Evolutionary conservation across 2,113 vertebrate species (phyloP).

Genomic region (Nicator chloris): DNA sequence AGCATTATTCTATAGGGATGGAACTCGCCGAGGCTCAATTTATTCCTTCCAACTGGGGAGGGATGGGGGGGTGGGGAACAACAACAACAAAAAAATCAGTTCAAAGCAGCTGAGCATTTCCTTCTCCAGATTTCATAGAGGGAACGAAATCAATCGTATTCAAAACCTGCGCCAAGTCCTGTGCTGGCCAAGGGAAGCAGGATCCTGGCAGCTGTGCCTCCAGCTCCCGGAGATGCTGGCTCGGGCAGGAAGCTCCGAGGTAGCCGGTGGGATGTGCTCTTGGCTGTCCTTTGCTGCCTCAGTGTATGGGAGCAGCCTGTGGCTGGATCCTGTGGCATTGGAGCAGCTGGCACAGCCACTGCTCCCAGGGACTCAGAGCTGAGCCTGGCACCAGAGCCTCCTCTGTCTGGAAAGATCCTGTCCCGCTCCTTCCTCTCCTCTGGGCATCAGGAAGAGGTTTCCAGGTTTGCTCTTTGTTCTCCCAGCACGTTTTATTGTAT

Average conservation of each 20-base stretch:
- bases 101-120: conserved; percentile 47
- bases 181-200: neutral
- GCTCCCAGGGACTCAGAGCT: neutral
- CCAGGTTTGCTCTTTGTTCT: neutral
- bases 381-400: neutral
- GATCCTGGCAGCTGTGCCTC: conserved; percentile 45
- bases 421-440: neutral
- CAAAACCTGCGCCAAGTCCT: conserved; percentile 20
- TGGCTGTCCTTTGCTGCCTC: conserved; percentile 47
- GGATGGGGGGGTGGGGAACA: neutral
- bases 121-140: conserved; percentile 46
- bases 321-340: conserved; percentile 6
- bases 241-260: neutral
- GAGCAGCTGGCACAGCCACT: conserved; percentile 33
- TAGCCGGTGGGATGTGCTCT: conserved; percentile 15
- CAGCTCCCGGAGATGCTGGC: conserved; percentile 36
- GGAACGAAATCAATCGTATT: conserved; percentile 21
- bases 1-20: neutral
- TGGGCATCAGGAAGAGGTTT: neutral
- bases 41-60: conserved; percentile 2
- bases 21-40: neutral
- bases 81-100: neutral
- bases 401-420: neutral
- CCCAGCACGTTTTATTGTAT: neutral
- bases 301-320: conserved; percentile 31